These are phyloP conservation scores for Pogona vitticeps DNA, from an alignment of 2,113 vertebrate genomes.

Conservation along the genomic window DNA sequence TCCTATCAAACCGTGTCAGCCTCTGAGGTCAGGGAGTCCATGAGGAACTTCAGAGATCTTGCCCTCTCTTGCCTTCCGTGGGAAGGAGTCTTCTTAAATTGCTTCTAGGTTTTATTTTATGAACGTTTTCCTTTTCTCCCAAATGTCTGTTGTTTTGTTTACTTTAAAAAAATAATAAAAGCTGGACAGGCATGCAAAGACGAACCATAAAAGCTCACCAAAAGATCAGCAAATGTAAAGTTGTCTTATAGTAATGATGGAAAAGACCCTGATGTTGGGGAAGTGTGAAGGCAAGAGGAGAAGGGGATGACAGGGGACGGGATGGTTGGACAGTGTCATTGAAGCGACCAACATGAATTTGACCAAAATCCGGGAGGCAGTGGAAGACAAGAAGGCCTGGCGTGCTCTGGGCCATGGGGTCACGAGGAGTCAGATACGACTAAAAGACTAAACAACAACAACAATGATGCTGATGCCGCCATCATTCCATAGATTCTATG, in stretches of 20 bases:
- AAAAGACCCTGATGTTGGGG: too few species aligned
- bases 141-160: background rate
- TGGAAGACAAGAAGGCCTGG: too few species aligned
- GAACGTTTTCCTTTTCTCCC: background rate
- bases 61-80: constrained; percentile 78
- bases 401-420: too few species aligned
- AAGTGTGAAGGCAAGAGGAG: too few species aligned
- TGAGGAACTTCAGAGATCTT: constrained; percentile 78
- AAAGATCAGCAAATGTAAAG: constrained; percentile 63
- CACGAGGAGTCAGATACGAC: too few species aligned
- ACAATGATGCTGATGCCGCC: background rate
- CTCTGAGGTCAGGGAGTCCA: constrained; percentile 80
- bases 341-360: too few species aligned
- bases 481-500: background rate
- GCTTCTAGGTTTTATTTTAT: constrained; percentile 85
- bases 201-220: constrained; percentile 73
- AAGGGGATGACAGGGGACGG: too few species aligned
- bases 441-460: too few species aligned
- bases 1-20: constrained; percentile 85
- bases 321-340: too few species aligned
- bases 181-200: constrained; percentile 73
- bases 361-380: too few species aligned
- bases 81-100: constrained; percentile 91
- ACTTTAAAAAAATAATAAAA: constrained; percentile 48
- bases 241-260: background rate